These are phyloP conservation scores for Pollenia amentaria DNA, from an alignment of 2,888 invertebrate genomes.

Conservation along the genomic window DNA sequence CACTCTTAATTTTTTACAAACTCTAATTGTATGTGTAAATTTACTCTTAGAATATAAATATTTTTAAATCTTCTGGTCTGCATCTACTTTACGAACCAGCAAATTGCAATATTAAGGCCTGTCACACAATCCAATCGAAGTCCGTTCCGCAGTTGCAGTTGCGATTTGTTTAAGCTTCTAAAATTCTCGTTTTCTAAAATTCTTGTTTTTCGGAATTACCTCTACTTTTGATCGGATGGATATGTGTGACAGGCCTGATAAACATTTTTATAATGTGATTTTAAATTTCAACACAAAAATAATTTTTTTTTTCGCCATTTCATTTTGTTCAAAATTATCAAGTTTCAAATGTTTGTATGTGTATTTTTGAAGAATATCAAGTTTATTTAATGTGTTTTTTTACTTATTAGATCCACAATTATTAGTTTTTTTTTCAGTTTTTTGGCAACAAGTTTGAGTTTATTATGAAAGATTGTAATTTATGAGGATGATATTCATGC, in stretches of 20 bases:
- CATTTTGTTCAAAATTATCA: not conserved
- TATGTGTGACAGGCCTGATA: not conserved
- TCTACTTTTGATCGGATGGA: not conserved
- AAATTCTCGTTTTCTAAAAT: not conserved
- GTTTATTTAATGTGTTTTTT: conserved; percentile 22
- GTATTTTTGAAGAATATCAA: conserved; percentile 7
- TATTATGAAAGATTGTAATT: conserved; percentile 64
- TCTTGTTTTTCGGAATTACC: not conserved
- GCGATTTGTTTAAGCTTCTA: no score
- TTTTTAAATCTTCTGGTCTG: no score
- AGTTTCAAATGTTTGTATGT: not conserved
- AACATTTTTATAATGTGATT: conserved; percentile 18
- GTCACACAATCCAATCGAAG: no score
- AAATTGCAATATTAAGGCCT: no score
- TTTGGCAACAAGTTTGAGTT: conserved; percentile 64
- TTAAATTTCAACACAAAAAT: conserved; percentile 13
- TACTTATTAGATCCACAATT: not conserved
- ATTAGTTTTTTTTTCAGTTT: conserved; percentile 18
- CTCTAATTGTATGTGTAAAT: no score
- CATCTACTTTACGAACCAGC: no score
- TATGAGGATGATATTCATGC: conserved; percentile 59
- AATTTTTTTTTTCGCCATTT: conserved; percentile 4
- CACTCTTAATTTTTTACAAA: no score
- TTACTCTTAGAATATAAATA: no score
- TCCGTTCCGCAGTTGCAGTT: no score